Base-by-base conservation (phyloP, 2,797 vertebrate species). In the Erithacus rubecula region DNA sequence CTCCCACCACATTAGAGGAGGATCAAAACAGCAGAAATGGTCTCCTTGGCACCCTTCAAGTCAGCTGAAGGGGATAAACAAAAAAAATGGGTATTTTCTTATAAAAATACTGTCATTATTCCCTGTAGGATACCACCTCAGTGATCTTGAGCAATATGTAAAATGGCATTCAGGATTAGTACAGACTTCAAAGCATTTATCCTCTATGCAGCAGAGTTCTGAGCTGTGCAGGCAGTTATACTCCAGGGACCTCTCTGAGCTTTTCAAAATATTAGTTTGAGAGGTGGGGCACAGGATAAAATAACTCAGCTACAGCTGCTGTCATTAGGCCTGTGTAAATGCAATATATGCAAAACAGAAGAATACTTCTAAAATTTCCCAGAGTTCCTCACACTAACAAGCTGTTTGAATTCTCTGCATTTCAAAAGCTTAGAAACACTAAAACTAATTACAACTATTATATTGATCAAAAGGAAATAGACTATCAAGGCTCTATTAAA, bases 401-500 rank as follows among this genome's bases (percentile, higher is more conserved):
- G 92, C 69, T 87, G 62, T 83, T 95, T 81, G 91, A 96, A 85
- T 95, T 56, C 89, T 85, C 82, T 62, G 67, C 77, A 92, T 92
- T 91, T 96, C 90, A 95, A 95, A 95, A 94, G 95, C 93, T 92
- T 59, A 30, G 68, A 72, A 84, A 92, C 82, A 95, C 56, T 94
- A 92, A 90, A 93, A 95, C 74, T 95, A 95, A 97, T 96, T 95
- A 95, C 51, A 87, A 93, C 71, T 87, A 93, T 92, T 96, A 91
- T 47, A 88, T 43, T 94, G 95, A 95, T 96, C 91, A 95, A 94
- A 96, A 93, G 87, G 75, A 83, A 94, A 74, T 30, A 79, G 77
- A 76, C 91, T 91, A 89, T 65, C 72, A 44, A 44, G 36, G 26
- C 26, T 29, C 32, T 16, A 39, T 47, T 43, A 77, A 92, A 58